These are phyloP conservation scores for Cercocebus atys DNA, from an alignment of 2,113 vertebrate species.

Conservation along the genomic window DNA sequence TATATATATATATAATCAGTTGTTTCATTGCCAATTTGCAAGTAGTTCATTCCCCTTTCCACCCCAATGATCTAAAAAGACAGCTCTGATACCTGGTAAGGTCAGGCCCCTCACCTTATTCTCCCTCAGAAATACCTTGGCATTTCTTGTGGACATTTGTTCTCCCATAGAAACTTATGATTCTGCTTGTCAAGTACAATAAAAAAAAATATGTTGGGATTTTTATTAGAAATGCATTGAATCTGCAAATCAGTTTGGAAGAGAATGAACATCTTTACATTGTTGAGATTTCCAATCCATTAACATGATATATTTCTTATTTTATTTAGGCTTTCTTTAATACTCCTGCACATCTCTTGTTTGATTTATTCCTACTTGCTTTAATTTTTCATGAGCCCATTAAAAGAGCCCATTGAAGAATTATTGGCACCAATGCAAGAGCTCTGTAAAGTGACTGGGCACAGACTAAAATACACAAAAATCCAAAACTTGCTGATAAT, in stretches of 20 bases:
- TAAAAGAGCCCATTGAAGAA: background rate
- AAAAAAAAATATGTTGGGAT: background rate
- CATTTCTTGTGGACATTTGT: background rate
- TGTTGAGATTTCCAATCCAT: background rate
- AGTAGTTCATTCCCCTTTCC: background rate
- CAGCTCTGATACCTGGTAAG: background rate
- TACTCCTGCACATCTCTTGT: background rate
- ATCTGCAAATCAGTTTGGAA: slow-evolving; percentile 27
- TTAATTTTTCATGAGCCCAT: background rate
- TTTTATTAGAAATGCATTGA: slow-evolving; percentile 16
- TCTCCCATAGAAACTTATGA: background rate
- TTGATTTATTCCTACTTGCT: background rate
- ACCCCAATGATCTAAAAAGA: background rate
- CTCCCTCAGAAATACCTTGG: background rate
- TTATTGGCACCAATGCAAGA: background rate
- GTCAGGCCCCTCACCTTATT: background rate
- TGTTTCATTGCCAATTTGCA: background rate
- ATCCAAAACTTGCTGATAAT: background rate
- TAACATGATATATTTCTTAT: background rate
- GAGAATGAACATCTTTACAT: background rate
- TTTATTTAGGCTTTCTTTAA: background rate
- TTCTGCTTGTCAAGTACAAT: background rate
- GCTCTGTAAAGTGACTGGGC: background rate
- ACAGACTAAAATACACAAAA: background rate
- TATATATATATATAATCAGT: background rate